Base-by-base conservation (phyloP, 2,113 vertebrate species). In the Crotalus helleri region DNA sequence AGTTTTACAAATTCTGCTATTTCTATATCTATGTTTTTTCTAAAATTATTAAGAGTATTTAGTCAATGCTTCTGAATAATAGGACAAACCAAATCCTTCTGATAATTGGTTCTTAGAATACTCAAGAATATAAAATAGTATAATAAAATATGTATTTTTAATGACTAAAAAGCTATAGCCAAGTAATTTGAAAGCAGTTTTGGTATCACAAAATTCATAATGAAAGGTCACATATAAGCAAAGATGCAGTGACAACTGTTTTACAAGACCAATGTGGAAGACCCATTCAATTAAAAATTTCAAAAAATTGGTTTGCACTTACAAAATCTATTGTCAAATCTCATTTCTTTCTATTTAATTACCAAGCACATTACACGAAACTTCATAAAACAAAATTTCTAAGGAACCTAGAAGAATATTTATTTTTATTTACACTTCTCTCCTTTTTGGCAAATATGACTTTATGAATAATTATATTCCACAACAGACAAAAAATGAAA, bases 321-420 rank as follows among this genome's bases (percentile, higher is more conserved):
- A 33, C 53, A 89, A 85, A 51, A 74, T 74, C 59, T 74, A 88
- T 39, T 92, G 85, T 88, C 23, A 88, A 88, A 88, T 33, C 49
- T 88, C 49, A 92, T 92, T 92, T 92, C 23, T 33, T 29, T 92
- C 91, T 33, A 92, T 69, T 88, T 88, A 92, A 88, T 92, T 92
- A 55, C 49, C n/a, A 88, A 92, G 26, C 39, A 87, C 46, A 49
- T 53, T 29, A 33, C 15, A 54, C 39, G 51, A 92, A 69, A 85
- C 26, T 89, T 55, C 87, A 85, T 49, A 81, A n/a, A 89, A 26
- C 39, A 89, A 74, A 53, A 29, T 81, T 57, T 89, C 59, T 88
- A 46, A 92, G 24, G 61, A 81, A 24, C 21, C 2, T 11, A 46
- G 54, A 69, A 55, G 86, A 46, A 89, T 81, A 92, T 10, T 44